Conservation (phyloP, 2,888 invertebrate species). For the Theretra japonica region DNA sequence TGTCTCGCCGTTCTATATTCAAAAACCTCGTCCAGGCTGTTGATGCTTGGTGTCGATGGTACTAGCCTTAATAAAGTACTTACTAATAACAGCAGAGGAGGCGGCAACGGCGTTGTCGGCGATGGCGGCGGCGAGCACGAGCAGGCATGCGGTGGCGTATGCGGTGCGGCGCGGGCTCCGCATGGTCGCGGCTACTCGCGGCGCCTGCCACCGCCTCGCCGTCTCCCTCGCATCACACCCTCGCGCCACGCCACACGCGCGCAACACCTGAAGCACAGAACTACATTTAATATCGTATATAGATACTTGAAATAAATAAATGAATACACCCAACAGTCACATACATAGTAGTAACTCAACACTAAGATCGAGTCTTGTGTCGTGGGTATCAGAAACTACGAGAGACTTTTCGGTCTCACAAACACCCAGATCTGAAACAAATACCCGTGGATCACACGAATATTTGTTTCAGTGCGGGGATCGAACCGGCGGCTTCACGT, state of each 20-base stretch:
- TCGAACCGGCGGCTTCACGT: too few relatives aligned
- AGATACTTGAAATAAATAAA: too few relatives aligned
- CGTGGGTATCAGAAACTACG: too few relatives aligned
- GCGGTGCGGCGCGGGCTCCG: slow-evolving; percentile 69
- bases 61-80: slow-evolving; percentile 42
- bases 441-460: too few relatives aligned
- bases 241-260: slow-evolving; percentile 73
- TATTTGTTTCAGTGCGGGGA: too few relatives aligned
- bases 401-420: too few relatives aligned
- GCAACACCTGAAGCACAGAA: slow-evolving; percentile 66
- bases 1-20: too few relatives aligned
- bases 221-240: slow-evolving; percentile 79
- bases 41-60: too few relatives aligned
- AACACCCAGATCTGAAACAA: too few relatives aligned
- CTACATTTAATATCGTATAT: too few relatives aligned
- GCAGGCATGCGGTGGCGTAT: slow-evolving; percentile 66
- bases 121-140: slow-evolving; percentile 61
- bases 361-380: too few relatives aligned
- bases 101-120: slow-evolving; percentile 53
- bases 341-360: background rate
- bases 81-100: slow-evolving; percentile 68
- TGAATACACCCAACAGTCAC: background rate
- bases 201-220: slow-evolving; percentile 78
- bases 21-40: too few relatives aligned
- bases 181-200: slow-evolving; percentile 80